phyloP scores from a whole-genome alignment of 92 coral and sea anemone genomes.

The Bergia puertoricense region DNA sequence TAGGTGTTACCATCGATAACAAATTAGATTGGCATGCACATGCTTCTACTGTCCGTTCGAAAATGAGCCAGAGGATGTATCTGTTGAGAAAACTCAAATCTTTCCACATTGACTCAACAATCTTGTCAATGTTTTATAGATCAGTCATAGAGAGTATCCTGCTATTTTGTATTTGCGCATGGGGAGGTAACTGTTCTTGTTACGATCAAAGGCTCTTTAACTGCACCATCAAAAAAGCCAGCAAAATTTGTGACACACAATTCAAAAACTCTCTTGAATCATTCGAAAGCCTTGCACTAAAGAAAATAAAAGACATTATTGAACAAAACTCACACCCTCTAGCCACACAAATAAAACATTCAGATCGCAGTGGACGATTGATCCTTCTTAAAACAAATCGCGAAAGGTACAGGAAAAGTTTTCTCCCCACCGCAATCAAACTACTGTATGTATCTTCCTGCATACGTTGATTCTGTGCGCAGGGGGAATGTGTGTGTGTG shows the following conservation, averaged over 20 bases:
- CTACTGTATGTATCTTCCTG: neutral
- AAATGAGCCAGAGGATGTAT: neutral
- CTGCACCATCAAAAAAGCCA: neutral
- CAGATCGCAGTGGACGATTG: too few relatives aligned
- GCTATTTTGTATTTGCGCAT: neutral
- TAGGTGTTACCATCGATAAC: too few relatives aligned
- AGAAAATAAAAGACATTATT: too few relatives aligned
- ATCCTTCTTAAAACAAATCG: too few relatives aligned
- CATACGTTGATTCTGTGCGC: neutral
- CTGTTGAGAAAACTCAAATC: neutral
- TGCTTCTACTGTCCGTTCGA: neutral
- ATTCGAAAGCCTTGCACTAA: too few relatives aligned
- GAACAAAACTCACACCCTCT: too few relatives aligned
- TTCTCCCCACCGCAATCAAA: too few relatives aligned
- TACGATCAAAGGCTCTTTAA: neutral
- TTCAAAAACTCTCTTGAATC: too few relatives aligned
- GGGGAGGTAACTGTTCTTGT: neutral
- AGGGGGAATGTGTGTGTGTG: neutral
- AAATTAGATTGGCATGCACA: neutral
- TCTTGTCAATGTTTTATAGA: neutral
- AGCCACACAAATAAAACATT: too few relatives aligned
- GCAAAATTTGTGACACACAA: neutral
- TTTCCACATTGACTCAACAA: neutral
- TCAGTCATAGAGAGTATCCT: neutral
- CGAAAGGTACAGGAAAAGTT: conserved; percentile 5